Percentiles rank a stretch among this genome's conserved stretches.
These are phyloP conservation scores for Hydropotes inermis DNA, from an alignment of 2,113 vertebrate species.

Conservation along the genomic window DNA sequence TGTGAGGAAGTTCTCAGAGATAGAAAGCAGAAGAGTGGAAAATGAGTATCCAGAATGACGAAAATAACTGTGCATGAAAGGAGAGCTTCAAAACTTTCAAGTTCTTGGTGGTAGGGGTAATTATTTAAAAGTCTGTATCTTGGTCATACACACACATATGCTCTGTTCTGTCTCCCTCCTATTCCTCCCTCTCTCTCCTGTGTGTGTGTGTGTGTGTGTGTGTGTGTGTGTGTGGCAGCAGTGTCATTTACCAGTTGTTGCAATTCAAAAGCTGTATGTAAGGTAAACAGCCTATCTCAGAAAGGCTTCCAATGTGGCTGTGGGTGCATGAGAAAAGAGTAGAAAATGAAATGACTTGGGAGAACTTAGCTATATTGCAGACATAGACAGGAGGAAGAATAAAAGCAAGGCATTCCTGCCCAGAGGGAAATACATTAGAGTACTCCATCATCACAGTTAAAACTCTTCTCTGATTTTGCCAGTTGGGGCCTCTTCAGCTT, in stretches of 20 bases:
- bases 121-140: neutral
- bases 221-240: neutral
- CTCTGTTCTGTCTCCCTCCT: neutral
- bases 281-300: neutral
- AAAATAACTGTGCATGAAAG: constrained; percentile 1
- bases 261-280: neutral
- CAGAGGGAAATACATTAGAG: neutral
- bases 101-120: neutral
- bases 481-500: neutral
- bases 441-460: neutral
- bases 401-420: neutral
- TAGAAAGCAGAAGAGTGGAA: neutral
- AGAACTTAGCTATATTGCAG: neutral
- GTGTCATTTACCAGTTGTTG: neutral
- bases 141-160: neutral
- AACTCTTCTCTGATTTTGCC: neutral
- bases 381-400: neutral
- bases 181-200: neutral
- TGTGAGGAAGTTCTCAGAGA: neutral
- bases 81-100: neutral
- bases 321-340: neutral
- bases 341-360: neutral
- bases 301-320: neutral
- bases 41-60: neutral
- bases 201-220: neutral